These are phyloP conservation scores for Ormyrus thymus DNA, from an alignment of 2,888 invertebrate genomes.

Conservation along the genomic window DNA sequence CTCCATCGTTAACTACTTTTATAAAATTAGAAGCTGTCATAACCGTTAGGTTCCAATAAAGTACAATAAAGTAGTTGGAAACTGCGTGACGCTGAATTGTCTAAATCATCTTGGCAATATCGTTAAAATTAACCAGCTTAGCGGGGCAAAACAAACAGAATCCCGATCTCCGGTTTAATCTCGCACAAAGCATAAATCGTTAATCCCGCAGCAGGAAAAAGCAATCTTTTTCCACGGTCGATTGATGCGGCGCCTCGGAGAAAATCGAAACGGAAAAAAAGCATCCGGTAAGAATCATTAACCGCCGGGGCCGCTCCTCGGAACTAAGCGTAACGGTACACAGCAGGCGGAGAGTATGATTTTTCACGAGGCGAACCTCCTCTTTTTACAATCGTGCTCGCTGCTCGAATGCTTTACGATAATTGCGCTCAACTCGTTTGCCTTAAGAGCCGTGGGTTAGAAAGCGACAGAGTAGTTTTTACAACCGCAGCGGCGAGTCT, in stretches of 20 bases:
- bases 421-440: slow-evolving; percentile 48
- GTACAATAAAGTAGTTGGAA: background rate
- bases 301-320: slow-evolving; percentile 10
- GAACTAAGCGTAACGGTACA: background rate
- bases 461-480: slow-evolving; percentile 58
- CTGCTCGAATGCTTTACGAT: slow-evolving; percentile 47
- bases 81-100: too few species aligned
- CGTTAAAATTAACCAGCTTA: too few species aligned
- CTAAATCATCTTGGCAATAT: too few species aligned
- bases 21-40: slow-evolving; percentile 3
- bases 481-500: slow-evolving; percentile 54
- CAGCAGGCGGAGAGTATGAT: slow-evolving; percentile 5
- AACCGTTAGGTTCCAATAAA: slow-evolving; percentile 16
- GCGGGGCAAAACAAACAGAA: too few species aligned
- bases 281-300: slow-evolving; percentile 32
- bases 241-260: slow-evolving; percentile 18
- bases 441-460: slow-evolving; percentile 16
- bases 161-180: too few species aligned
- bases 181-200: too few species aligned
- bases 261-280: slow-evolving; percentile 4
- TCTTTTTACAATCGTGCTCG: slow-evolving; percentile 27
- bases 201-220: too few species aligned
- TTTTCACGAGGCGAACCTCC: slow-evolving; percentile 24
- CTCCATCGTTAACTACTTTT: slow-evolving; percentile 10
- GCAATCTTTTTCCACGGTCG: slow-evolving; percentile 19